Base-by-base conservation (phyloP, 2,797 vertebrate species). In the Pipistrellus pygmaeus region DNA sequence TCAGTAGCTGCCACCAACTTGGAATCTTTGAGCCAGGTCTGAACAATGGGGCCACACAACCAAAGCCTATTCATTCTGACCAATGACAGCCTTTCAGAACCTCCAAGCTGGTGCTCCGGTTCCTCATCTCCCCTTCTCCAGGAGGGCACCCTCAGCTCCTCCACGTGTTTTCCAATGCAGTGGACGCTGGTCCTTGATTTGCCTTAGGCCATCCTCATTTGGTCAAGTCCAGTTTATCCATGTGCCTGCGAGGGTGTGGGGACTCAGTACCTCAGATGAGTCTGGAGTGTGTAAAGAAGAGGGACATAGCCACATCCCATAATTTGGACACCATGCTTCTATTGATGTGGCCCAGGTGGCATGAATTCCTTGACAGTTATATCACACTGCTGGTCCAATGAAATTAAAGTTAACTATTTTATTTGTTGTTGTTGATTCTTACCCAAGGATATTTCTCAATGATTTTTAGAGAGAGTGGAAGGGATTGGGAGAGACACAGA, bases 101-200 rank as follows among this genome's bases (percentile, higher is more conserved):
- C 32, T 77, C 27, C 15, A n/a, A 38, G 32, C 5, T 5, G 11
- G 21, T n/a, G 12, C 4, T 78, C 10, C 53, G 64, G 17, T 27
- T 44, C 18, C 0, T 7, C 1, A 0, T 77, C 55, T 30, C 32
- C 55, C 30, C 68, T 60, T 60, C 6, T 38, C 0, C 3, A 11
- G 60, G 35, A 75, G 35, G 21, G 5, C 5, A 4, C 20, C 5
- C 17, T 23, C 32, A 15, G 8, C 15, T 66, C 53, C n/a, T 35
- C 27, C 11, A 20, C 20, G 30, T 69, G 44, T 32, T 84, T 46
- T 73, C 9, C 6, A 82, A 2, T 3, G 3, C 30, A 6, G 41
- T 13, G 9, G 48, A 23, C 53, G 73, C 75, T 62, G 69, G 20
- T 30, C 30, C 9, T 77, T 68, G 14, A 1, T 64, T 75, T 81